Conservation (phyloP, 2,797 vertebrate genomes). For the Rhinogobio ventralis region DNA sequence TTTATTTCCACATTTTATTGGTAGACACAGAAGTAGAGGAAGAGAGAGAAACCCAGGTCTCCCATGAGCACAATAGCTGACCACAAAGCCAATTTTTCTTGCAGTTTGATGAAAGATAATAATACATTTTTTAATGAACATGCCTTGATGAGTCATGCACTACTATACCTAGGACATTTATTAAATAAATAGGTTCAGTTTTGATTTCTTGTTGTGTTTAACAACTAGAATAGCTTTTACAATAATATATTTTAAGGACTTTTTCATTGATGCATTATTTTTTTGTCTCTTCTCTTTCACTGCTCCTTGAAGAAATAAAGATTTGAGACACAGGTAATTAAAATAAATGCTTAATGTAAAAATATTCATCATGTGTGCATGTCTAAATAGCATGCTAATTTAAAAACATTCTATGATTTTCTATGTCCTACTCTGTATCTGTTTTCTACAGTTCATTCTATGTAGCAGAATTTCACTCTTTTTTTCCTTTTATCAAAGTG, state of each 20-base stretch:
- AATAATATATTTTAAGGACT: not conserved
- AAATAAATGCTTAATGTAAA: not conserved
- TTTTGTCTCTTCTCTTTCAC: conserved; percentile 39
- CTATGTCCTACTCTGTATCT: not conserved
- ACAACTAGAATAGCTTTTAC: not conserved
- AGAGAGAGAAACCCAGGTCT: not conserved
- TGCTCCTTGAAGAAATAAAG: conserved; percentile 90
- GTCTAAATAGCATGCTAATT: conserved; percentile 10
- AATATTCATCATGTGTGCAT: not conserved
- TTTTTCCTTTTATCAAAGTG: conserved; percentile 39
- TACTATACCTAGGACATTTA: not conserved
- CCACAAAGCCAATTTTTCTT: conserved; percentile 6
- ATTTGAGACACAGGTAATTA: conserved; percentile 92
- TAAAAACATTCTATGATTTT: not conserved
- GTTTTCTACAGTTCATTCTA: conserved; percentile 4
- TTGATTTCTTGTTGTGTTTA: not conserved
- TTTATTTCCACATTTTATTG: not conserved
- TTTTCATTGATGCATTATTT: not conserved
- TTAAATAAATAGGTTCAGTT: not conserved
- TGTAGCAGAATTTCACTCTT: conserved; percentile 26
- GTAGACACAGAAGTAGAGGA: not conserved
- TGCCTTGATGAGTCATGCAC: not conserved
- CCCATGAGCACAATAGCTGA: conserved; percentile 3
- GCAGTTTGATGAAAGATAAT: not conserved
- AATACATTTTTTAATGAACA: not conserved